Evolutionary conservation across 1,140 invertebrate genomes (phyloP).

Genomic region (Cepaea nemoralis): DNA sequence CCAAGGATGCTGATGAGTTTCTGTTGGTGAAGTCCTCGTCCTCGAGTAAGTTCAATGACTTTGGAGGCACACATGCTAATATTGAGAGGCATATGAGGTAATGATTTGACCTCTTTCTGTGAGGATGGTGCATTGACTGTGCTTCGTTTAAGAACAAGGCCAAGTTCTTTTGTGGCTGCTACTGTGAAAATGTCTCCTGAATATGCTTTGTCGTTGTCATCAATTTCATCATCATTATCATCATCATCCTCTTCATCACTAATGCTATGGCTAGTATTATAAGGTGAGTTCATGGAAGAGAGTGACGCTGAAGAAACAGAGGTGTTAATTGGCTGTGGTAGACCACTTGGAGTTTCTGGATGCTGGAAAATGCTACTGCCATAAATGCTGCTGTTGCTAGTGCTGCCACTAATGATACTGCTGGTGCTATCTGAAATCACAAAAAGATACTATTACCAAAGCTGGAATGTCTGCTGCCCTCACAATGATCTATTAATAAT

Average conservation of each 20-base stretch:
- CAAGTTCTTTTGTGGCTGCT: conserved; percentile 33
- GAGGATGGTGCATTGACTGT: not conserved
- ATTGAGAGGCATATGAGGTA: not conserved
- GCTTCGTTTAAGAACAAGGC: conserved; percentile 41
- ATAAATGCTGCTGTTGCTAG: not conserved
- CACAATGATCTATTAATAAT: conserved; percentile 8
- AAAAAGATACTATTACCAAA: not conserved
- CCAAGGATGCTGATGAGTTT: conserved; percentile 41
- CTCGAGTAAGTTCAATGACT: not conserved
- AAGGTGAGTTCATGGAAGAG: conserved; percentile 3
- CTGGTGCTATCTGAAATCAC: not conserved
- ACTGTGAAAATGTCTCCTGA: conserved; percentile 37
- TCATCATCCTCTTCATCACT: conserved; percentile 16
- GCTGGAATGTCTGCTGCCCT: conserved; percentile 29
- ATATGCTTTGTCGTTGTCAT: not conserved
- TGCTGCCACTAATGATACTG: conserved; percentile 3
- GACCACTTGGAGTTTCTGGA: conserved; percentile 20
- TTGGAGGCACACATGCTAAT: conserved; percentile 6
- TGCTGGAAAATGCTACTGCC: not conserved
- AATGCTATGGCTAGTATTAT: not conserved
- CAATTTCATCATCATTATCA: not conserved
- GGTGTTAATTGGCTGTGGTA: not conserved
- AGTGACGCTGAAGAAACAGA: conserved; percentile 43
- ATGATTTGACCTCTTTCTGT: not conserved
- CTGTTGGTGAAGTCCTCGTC: conserved; percentile 24